Evolutionary conservation across 2,113 vertebrate species (phyloP).

Genomic region (Hippocampus zosterae): DNA sequence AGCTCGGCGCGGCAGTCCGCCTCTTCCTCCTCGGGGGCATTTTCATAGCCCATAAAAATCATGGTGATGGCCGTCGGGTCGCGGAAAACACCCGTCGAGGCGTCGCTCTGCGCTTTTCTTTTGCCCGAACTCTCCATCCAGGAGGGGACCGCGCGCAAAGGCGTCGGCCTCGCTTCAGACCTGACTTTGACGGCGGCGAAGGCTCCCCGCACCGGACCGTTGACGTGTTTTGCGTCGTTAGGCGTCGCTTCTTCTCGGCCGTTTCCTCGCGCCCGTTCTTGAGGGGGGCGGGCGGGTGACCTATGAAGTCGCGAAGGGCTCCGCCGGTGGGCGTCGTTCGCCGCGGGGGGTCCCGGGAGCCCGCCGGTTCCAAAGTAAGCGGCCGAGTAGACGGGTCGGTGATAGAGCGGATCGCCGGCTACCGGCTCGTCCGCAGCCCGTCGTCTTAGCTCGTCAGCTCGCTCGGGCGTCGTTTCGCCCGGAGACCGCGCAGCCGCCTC

Average conservation of each 20-base stretch:
- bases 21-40: slow-evolving; percentile 74
- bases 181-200: slow-evolving; percentile 39
- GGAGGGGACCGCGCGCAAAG: slow-evolving; percentile 7
- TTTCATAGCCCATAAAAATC: slow-evolving; percentile 97
- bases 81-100: slow-evolving; percentile 66
- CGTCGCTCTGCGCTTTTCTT: slow-evolving; percentile 48
- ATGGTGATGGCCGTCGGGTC: slow-evolving; percentile 81
- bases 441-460: slow-evolving; percentile 86
- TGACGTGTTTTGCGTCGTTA: not conserved
- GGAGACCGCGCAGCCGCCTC: slow-evolving; percentile 29
- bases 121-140: slow-evolving; percentile 29
- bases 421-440: slow-evolving; percentile 81
- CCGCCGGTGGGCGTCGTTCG: too few species aligned
- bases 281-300: not conserved
- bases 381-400: slow-evolving; percentile 85
- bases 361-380: slow-evolving; percentile 62
- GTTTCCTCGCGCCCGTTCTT: not conserved
- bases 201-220: slow-evolving; percentile 15
- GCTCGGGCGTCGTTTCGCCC: slow-evolving; percentile 75
- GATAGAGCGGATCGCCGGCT: slow-evolving; percentile 81
- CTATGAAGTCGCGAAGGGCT: not conserved
- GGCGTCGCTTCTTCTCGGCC: not conserved
- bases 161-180: slow-evolving; percentile 27
- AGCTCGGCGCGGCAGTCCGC: slow-evolving; percentile 84
- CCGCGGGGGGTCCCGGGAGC: slow-evolving; percentile 51